These are phyloP conservation scores for Mactra quadrangularis DNA, from an alignment of 1,140 invertebrate genomes.

Conservation along the genomic window DNA sequence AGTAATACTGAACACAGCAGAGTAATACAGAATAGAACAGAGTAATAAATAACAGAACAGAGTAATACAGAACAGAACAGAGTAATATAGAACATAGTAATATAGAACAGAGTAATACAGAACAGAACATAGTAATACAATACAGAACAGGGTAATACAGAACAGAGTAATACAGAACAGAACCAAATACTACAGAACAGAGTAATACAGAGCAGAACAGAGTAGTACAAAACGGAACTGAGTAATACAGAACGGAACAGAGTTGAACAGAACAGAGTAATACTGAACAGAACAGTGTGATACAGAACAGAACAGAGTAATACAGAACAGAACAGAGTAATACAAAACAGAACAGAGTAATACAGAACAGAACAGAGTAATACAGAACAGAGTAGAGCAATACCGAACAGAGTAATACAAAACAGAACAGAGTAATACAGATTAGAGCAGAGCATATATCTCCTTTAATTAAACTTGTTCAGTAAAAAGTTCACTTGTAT, in stretches of 20 bases:
- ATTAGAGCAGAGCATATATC: neutral
- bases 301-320: neutral
- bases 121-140: neutral
- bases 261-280: neutral
- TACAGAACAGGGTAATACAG: neutral
- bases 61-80: neutral
- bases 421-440: neutral
- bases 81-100: neutral
- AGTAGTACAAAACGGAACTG: neutral
- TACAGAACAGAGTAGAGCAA: neutral
- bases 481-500: no score
- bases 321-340: neutral
- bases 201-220: neutral
- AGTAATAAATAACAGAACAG: neutral
- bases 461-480: no score
- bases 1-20: neutral
- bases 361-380: neutral
- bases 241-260: neutral
- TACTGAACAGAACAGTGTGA: neutral
- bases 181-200: neutral
- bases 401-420: constrained; percentile 4
- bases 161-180: neutral
- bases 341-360: neutral
- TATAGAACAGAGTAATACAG: neutral
- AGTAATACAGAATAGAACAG: neutral